phyloP scores from a whole-genome alignment of 1,140 invertebrate genomes.

The Papilio dardanus region DNA sequence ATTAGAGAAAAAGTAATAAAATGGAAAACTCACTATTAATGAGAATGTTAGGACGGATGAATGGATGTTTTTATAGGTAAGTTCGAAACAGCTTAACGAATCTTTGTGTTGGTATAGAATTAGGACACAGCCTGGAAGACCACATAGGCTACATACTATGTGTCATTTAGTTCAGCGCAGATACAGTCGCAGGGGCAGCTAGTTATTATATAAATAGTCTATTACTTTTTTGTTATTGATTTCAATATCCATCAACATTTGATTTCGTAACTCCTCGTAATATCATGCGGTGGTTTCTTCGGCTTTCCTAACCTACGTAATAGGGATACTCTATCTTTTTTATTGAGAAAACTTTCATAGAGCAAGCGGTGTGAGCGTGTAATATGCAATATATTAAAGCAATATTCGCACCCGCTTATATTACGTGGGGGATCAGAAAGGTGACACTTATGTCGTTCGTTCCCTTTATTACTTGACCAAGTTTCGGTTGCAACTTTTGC shows the following conservation, averaged over 20 bases:
- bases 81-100: too few relatives aligned
- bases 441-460: slow-evolving; percentile 33
- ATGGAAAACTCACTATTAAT: too few relatives aligned
- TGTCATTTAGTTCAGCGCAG: too few relatives aligned
- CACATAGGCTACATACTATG: too few relatives aligned
- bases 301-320: slow-evolving; percentile 22
- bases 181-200: too few relatives aligned
- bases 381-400: slow-evolving; percentile 39
- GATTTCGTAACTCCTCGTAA: slow-evolving; percentile 25
- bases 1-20: too few relatives aligned
- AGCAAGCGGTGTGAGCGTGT: slow-evolving; percentile 30
- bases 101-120: too few relatives aligned
- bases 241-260: not conserved
- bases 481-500: slow-evolving; percentile 33
- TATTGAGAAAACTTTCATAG: slow-evolving; percentile 39
- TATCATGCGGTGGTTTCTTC: slow-evolving; percentile 22
- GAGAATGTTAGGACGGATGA: too few relatives aligned
- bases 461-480: slow-evolving; percentile 38
- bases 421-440: slow-evolving; percentile 36
- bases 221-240: not conserved
- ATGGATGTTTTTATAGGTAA: too few relatives aligned
- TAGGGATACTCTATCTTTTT: slow-evolving; percentile 36
- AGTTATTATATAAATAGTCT: not conserved
- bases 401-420: slow-evolving; percentile 38
- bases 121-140: too few relatives aligned